phyloP scores from a whole-genome alignment of 2,888 invertebrate genomes.

The Epistrophe eligans region DNA sequence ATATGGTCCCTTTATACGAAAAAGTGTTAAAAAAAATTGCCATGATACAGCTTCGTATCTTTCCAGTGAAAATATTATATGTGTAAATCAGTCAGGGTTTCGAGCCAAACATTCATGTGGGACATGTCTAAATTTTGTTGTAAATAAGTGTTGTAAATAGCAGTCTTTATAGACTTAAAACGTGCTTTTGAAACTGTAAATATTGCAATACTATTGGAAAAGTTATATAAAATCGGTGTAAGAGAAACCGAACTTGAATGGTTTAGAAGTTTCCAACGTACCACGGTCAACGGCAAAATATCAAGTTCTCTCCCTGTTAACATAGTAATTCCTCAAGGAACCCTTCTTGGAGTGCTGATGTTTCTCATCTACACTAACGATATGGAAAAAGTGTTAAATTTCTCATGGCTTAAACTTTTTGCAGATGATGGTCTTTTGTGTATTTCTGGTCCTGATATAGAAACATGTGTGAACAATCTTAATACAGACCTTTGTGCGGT shows the following conservation, averaged over 20 bases:
- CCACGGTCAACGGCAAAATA: background rate
- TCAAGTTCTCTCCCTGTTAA: too few species aligned
- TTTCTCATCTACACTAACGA: too few species aligned
- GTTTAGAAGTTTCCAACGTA: background rate
- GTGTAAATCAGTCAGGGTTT: background rate
- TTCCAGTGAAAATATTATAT: background rate
- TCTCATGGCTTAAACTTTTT: too few species aligned
- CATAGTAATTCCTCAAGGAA: background rate
- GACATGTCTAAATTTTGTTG: background rate
- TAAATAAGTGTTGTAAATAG: background rate
- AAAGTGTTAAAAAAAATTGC: background rate
- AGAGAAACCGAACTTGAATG: background rate
- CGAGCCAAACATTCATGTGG: background rate
- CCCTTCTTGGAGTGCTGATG: background rate
- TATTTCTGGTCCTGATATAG: too few species aligned
- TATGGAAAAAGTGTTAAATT: too few species aligned
- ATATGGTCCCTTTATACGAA: too few species aligned
- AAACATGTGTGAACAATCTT: too few species aligned
- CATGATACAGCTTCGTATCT: background rate
- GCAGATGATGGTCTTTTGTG: too few species aligned
- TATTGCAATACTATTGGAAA: background rate
- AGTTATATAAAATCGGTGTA: background rate
- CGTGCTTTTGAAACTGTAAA: too few species aligned
- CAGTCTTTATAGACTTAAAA: background rate
- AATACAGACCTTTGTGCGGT: too few species aligned